These are phyloP conservation scores for Lapara coniferarum DNA, from an alignment of 2,888 invertebrate species.

Conservation along the genomic window DNA sequence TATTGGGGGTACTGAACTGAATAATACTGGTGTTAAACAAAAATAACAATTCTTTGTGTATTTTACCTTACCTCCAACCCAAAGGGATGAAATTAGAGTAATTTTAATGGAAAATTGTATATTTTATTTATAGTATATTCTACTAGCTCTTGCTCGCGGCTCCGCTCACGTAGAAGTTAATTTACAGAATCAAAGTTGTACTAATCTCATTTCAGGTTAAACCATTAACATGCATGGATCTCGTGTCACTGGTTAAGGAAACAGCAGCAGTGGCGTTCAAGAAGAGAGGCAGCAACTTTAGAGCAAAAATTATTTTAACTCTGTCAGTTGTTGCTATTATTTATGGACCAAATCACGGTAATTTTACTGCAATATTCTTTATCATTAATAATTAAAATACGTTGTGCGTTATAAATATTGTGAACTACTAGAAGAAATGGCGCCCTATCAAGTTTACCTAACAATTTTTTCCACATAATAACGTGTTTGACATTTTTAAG, in stretches of 20 bases:
- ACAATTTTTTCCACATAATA: no score
- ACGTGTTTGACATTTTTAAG: no score
- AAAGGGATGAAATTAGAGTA: background rate
- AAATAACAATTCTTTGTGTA: slow-evolving; percentile 2
- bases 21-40: slow-evolving; percentile 4
- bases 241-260: slow-evolving; percentile 68
- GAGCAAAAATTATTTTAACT: slow-evolving; percentile 73
- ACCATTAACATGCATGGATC: slow-evolving; percentile 54
- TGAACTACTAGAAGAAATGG: no score
- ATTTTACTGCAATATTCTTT: slow-evolving; percentile 29
- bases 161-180: background rate
- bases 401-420: no score
- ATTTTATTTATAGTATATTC: background rate
- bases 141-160: background rate
- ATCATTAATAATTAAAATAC: no score
- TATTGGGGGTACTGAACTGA: slow-evolving; percentile 3
- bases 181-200: background rate
- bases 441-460: no score
- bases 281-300: slow-evolving; percentile 68
- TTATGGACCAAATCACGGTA: slow-evolving; percentile 82
- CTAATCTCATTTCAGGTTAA: slow-evolving; percentile 52
- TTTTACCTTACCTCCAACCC: background rate
- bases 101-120: background rate
- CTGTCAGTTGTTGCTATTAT: slow-evolving; percentile 75
- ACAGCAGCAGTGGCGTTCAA: slow-evolving; percentile 78